These are phyloP conservation scores for Molanna angustata DNA, from an alignment of 2,888 invertebrate species.

Conservation along the genomic window DNA sequence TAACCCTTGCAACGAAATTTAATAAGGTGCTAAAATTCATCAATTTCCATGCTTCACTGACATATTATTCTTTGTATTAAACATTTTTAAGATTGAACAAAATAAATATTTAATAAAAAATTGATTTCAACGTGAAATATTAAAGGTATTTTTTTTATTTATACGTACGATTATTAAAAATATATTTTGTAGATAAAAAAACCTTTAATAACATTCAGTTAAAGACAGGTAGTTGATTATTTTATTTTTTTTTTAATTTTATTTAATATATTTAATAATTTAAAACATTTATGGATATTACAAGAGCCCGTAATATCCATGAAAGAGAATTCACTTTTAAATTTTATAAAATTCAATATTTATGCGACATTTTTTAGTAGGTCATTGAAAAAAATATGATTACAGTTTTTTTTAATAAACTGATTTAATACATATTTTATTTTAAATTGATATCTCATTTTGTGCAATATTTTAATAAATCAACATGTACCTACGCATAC, in stretches of 20 bases:
- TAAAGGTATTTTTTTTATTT: background rate
- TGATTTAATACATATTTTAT: too few species aligned
- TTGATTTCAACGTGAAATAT: background rate
- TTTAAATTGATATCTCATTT: too few species aligned
- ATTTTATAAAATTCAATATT: background rate
- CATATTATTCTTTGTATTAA: too few species aligned
- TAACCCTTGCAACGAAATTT: constrained; percentile 31
- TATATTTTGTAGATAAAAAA: background rate
- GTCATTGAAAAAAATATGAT: background rate
- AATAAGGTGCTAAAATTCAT: constrained; percentile 28
- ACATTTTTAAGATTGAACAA: background rate
- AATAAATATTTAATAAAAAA: background rate
- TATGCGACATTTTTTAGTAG: background rate
- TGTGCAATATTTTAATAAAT: too few species aligned
- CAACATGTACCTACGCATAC: too few species aligned
- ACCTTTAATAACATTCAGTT: too few species aligned
- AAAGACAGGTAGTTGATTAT: too few species aligned
- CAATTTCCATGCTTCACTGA: constrained; percentile 2
- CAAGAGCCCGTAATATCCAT: constrained; percentile 31
- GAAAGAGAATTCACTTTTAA: constrained; percentile 2
- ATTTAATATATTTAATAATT: constrained; percentile 2
- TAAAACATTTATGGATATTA: constrained; percentile 28
- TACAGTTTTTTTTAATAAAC: too few species aligned
- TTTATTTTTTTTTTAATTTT: background rate
- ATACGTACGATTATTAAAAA: background rate